A percentile compares a stretch with the other conserved stretches of the same genome.
Evolutionary conservation across 2,113 vertebrate species (phyloP).

Genomic region (Sceloporus tristichus): DNA sequence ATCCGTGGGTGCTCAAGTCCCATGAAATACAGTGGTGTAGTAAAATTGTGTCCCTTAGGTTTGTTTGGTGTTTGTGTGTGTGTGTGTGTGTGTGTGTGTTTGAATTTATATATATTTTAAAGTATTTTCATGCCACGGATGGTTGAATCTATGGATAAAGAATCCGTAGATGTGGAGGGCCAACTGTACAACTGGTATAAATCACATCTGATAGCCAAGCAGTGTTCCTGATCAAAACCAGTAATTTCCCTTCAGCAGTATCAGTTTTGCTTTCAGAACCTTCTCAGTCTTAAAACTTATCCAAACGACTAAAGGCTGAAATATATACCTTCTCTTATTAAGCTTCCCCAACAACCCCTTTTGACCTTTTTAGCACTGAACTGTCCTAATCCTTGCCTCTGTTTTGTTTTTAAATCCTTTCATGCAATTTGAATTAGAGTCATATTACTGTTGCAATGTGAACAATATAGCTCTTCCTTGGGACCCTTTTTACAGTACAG

Average conservation of each 20-base stretch:
- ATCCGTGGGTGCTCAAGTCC: no score
- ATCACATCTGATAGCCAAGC: not conserved
- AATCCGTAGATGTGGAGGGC: no score
- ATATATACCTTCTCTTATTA: not conserved
- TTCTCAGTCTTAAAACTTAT: not conserved
- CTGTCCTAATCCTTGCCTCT: not conserved
- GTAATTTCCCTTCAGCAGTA: not conserved
- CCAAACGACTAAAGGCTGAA: not conserved
- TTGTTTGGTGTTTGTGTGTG: no score
- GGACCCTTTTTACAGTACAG: no score
- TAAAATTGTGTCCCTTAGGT: no score
- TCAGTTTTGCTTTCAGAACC: not conserved
- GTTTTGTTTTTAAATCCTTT: no score
- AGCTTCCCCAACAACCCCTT: not conserved
- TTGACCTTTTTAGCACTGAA: not conserved
- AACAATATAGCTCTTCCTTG: not conserved
- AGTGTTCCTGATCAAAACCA: not conserved
- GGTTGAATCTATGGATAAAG: no score
- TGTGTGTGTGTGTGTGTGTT: no score
- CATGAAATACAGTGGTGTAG: no score
- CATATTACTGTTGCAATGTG: not conserved
- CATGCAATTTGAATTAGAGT: not conserved
- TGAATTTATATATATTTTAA: no score
- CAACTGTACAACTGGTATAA: not conserved
- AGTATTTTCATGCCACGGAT: no score